Evolutionary conservation across 2,888 invertebrate species (phyloP), one percentile per base, ranked within the genome.

Genomic region (Brachycybe producta): DNA sequence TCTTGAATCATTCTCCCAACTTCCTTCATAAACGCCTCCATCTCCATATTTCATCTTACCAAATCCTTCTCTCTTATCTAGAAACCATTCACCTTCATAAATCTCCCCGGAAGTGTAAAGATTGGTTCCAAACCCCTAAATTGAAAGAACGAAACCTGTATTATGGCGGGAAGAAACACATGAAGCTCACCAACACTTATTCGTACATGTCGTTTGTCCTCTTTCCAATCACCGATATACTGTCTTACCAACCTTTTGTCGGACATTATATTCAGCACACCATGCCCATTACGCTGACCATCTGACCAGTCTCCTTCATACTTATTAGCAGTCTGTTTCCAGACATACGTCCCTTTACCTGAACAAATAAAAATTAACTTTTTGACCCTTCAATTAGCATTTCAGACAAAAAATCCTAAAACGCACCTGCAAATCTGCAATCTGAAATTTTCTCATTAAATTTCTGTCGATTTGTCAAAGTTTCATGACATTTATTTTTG

Each of bases 161-260:
- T n/a, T n/a, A n/a, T n/a, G n/a, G n/a, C n/a, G n/a, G n/a, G n/a
- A n/a, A n/a, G n/a, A n/a, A n/a, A n/a, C n/a, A n/a, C n/a, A n/a
- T n/a, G n/a, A n/a, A n/a, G n/a, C n/a, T n/a, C n/a, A n/a, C n/a
- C n/a, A n/a, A 2, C 17, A 3, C 19, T 35, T 13, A 23, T 13
- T 27, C 5, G 28, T 49, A 50, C 50, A 24, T 50, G 42, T 15
- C 32, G 24, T 17, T 27, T 11, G 30, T 51, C 39, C 11, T 51
- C 36, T 28, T 45, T 35, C 51, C 51, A 51, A 17, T 45, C 38
- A 7, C 51, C 51, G 27, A 51, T 30, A 38, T 51, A 51, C 17
- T 45, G 27, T 11, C 44, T 26, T 7, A 28, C 21, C 28, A 28
- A 51, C 30, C 36, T 34, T 17, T 32, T 30, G 2, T 45, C 38